Evolutionary conservation across 1,140 invertebrate species (phyloP), one percentile per base, ranked within the genome.

Genomic region (Cyphomyrmex costatus): DNA sequence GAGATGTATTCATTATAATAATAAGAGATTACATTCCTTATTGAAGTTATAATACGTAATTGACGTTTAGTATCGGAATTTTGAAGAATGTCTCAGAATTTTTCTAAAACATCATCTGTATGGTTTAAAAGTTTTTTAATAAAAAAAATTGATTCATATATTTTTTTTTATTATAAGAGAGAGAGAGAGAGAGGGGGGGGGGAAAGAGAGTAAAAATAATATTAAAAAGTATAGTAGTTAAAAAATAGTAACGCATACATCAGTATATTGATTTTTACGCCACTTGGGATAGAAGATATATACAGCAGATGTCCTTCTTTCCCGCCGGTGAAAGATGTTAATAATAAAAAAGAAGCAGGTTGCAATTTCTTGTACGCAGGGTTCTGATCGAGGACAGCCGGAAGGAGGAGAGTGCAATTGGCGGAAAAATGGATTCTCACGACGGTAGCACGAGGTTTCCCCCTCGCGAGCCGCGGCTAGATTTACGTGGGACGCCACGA

Each of bases 401-500:
- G 88, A 49, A 83, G 60, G 53, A 83, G 65, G 53, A 83, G 65
- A 73, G 68, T 70, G 49, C 56, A 79, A 53, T 74, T 21, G 66
- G 33, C 27, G 24, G 71, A 80, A 88, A 84, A 86, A 90, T 90
- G 89, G 86, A 88, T 90, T 85, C 80, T 74, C 89, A 88, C 56
- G 65, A 79, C 73, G 56, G 78, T 66, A 66, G 51, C 58, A 51
- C 80, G 51, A 85, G 33, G 42, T 74, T n/a, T 56, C 36, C 71
- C 36, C 79, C 46, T 77, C 79, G 79, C 53, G 89, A 80, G 77
- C 80, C 85, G 24, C 49, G 90, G 70, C 58, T 86, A 63, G 87
- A 88, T 88, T 78, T 84, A 91, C 89, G 90, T 90, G 82, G 89
- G 89, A 85, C 33, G 90, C 30, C 85, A 79, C 76, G 85, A 89